phyloP scores from a whole-genome alignment of 2,113 vertebrate species.

The Thalassarche chlororhynchos region DNA sequence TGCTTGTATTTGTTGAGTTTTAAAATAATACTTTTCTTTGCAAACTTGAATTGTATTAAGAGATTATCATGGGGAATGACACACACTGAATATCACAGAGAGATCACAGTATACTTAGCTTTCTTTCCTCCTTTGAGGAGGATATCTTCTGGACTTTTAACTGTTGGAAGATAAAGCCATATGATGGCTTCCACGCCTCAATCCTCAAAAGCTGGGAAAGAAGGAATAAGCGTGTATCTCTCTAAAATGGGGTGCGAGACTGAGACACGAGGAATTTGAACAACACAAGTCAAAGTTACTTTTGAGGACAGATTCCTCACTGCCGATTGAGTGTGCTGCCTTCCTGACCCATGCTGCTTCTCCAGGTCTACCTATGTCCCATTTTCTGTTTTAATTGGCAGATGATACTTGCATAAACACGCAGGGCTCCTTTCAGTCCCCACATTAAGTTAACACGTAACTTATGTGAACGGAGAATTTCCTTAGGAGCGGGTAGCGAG shows the following conservation, averaged over 20 bases:
- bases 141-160: not conserved
- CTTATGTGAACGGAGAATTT: not conserved
- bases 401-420: not conserved
- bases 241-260: not conserved
- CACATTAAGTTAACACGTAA: not conserved
- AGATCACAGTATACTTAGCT: not conserved
- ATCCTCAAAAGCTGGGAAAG: not conserved
- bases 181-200: not conserved
- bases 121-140: not conserved
- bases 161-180: not conserved
- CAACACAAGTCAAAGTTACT: not conserved
- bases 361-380: not conserved
- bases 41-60: not conserved
- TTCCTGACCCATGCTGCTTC: not conserved
- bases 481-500: not conserved
- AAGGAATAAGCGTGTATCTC: not conserved
- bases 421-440: not conserved
- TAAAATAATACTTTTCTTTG: not conserved
- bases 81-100: not conserved
- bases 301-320: not conserved
- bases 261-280: not conserved
- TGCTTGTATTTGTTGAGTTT: conserved; percentile 1
- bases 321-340: not conserved
- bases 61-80: not conserved
- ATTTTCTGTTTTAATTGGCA: not conserved